Base-by-base conservation (phyloP, 2,113 vertebrate genomes). In the Laticauda colubrina region DNA sequence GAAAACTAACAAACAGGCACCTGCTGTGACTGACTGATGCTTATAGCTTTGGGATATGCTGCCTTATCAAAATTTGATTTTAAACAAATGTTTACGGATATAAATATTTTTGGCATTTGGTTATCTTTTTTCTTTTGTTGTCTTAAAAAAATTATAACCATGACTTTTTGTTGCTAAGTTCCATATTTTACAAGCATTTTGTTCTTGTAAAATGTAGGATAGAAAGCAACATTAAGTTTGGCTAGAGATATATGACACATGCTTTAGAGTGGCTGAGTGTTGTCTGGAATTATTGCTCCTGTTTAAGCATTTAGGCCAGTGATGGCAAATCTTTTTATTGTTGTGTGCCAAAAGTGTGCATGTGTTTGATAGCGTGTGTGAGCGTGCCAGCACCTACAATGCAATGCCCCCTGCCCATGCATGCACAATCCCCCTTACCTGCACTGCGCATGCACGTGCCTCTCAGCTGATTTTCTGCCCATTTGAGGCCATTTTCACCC, bases 11-110 rank as follows among this genome's bases (percentile, higher is more conserved):
- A 81, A 53, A 21, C 9, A 34, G 34, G 10, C 89, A 14, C 29
- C 92, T 95, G 93, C 94, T 23, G 55, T 91, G 75, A 75, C 21
- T 94, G 39, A 91, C 43, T n/a, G 39, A 64, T 88, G 56, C 29
- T 45, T 64, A n/a, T 45, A 43, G 18, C 29, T 64, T 59, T 12
- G 21, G 57, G 26, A 45, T 29, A 24, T 59, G 29, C 23, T 87
- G 12, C 45, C 56, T 26, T 23, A 91, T 85, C 34, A n/a, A 89
- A 51, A 81, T 89, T 57, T 9, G 59, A 85, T 81, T 54, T 23
- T 34, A 48, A 89, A 81, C 69, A 89, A 18, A n/a, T 55, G 5
- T 55, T 64, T 29, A 89, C 53, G 24, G 55, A 34, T 24, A 90
- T 20, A 26, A 69, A 75, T 90, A 81, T 26, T 81, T 69, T 88